Conservation (phyloP, 2,797 vertebrate species). For the Pangasius macronema region DNA sequence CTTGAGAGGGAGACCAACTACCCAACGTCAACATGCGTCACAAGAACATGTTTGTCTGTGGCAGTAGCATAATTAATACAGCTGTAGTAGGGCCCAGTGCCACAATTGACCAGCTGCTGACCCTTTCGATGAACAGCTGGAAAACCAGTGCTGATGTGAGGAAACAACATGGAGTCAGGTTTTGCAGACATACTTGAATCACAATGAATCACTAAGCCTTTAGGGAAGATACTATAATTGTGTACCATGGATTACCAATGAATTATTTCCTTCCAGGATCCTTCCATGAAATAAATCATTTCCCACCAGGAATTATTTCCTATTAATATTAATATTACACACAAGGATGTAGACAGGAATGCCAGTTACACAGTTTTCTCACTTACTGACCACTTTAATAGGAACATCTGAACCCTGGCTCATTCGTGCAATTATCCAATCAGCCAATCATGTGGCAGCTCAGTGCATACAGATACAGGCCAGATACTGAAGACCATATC, state of each 20-base stretch:
- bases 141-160: background rate
- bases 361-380: background rate
- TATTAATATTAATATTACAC: background rate
- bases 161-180: background rate
- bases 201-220: background rate
- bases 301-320: slow-evolving; percentile 10
- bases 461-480: background rate
- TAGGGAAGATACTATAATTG: background rate
- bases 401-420: too few relatives aligned
- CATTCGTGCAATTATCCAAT: too few relatives aligned
- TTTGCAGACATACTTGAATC: background rate
- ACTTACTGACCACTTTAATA: background rate
- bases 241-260: background rate
- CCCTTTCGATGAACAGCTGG: background rate
- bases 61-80: too few relatives aligned
- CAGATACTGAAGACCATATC: background rate
- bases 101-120: background rate
- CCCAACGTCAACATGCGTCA: slow-evolving; percentile 4
- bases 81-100: background rate
- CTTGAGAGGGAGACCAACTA: background rate
- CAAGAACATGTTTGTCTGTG: background rate
- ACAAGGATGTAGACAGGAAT: background rate
- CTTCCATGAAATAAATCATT: background rate
- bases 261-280: background rate
- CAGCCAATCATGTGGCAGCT: background rate